These are phyloP conservation scores for Melanostoma mellinum DNA, from an alignment of 2,888 invertebrate genomes.

Conservation along the genomic window DNA sequence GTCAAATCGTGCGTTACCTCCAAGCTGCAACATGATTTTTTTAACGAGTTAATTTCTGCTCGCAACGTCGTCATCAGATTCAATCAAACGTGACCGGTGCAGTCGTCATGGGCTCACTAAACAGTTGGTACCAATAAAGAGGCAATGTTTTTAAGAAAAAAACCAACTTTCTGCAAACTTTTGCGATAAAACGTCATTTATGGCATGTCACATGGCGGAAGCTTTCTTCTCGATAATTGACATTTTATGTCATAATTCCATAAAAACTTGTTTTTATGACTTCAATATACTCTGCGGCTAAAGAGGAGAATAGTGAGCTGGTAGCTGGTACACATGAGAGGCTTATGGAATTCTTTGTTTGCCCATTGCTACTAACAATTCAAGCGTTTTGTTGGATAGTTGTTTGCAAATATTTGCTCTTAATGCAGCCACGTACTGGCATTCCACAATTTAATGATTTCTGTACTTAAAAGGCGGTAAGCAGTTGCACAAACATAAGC, in stretches of 20 bases:
- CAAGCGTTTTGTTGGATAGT: slow-evolving; percentile 60
- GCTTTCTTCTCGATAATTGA: slow-evolving; percentile 57
- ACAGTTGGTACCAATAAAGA: too few species aligned
- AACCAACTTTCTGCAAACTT: background rate
- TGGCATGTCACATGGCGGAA: slow-evolving; percentile 48
- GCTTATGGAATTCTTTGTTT: slow-evolving; percentile 52
- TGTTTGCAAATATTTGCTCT: slow-evolving; percentile 60
- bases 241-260: slow-evolving; percentile 62
- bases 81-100: slow-evolving; percentile 33
- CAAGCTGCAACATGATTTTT: too few species aligned
- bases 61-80: background rate
- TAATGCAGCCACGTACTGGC: slow-evolving; percentile 29
- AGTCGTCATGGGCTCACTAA: too few species aligned
- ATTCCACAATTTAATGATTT: slow-evolving; percentile 54
- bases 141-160: too few species aligned
- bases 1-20: slow-evolving; percentile 18
- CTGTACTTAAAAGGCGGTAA: slow-evolving; percentile 45
- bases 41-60: background rate
- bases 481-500: slow-evolving; percentile 35
- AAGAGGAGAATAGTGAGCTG: background rate
- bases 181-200: slow-evolving; percentile 1
- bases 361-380: slow-evolving; percentile 1
- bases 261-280: slow-evolving; percentile 21
- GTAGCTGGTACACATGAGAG: background rate
- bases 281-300: background rate